These are phyloP conservation scores for Gymnosoma rotundatum DNA, from an alignment of 2,888 invertebrate genomes.

Conservation along the genomic window DNA sequence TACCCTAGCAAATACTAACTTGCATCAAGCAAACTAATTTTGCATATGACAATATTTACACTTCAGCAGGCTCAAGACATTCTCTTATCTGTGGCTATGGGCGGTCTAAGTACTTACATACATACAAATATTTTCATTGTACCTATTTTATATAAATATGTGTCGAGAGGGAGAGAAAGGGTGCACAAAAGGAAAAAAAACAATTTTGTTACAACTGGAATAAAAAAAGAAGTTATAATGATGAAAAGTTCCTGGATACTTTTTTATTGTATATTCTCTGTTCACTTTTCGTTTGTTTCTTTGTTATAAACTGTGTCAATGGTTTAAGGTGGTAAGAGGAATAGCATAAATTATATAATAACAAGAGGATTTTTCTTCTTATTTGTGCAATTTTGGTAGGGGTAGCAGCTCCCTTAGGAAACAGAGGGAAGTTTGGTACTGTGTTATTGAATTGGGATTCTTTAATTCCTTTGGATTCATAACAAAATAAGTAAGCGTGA, in stretches of 20 bases:
- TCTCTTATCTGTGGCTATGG: constrained; percentile 63
- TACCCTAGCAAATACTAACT: constrained; percentile 6
- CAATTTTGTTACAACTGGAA: constrained; percentile 43
- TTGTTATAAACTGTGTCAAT: constrained; percentile 61
- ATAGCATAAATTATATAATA: constrained; percentile 65
- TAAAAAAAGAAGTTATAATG: constrained; percentile 53
- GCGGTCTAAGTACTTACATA: constrained; percentile 49
- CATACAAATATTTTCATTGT: constrained; percentile 33
- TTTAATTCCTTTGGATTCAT: no score
- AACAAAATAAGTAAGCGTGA: no score
- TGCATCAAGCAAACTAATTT: constrained; percentile 66
- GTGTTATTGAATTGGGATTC: no score
- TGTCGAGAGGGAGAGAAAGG: constrained; percentile 43
- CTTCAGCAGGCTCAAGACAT: constrained; percentile 65
- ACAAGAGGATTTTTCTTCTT: constrained; percentile 32
- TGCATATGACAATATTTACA: constrained; percentile 70
- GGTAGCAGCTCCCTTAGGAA: background rate
- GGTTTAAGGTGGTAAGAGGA: constrained; percentile 62
- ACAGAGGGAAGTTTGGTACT: no score
- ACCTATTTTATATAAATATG: constrained; percentile 42
- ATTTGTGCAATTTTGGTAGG: background rate
- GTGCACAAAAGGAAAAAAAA: constrained; percentile 28
- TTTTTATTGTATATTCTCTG: background rate
- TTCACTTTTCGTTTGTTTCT: constrained; percentile 39
- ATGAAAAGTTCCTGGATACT: constrained; percentile 50